Percentiles rank a stretch among this genome's conserved stretches.
Evolutionary conservation across 2,797 vertebrate genomes (phyloP).

Genomic region (Galago senegalensis): DNA sequence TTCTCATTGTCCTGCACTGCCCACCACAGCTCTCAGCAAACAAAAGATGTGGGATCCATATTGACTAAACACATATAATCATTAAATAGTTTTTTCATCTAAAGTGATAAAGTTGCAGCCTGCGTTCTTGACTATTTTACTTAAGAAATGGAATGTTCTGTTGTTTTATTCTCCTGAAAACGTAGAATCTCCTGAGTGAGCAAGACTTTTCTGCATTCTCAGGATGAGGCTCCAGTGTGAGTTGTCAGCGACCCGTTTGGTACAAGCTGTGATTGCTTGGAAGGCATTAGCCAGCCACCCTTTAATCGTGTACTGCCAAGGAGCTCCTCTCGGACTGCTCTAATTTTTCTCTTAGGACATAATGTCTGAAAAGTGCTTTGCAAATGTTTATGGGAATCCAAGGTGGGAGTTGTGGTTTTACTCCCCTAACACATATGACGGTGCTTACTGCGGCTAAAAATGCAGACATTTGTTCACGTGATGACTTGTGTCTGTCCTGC

Average conservation of each 20-base stretch:
- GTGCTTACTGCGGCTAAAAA: not conserved
- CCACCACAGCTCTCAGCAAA: not conserved
- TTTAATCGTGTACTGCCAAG: not conserved
- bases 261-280: not conserved
- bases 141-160: not conserved
- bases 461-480: not conserved
- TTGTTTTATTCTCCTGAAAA: not conserved
- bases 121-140: not conserved
- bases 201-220: not conserved
- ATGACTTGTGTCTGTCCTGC: not conserved
- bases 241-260: not conserved
- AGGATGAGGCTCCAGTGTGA: not conserved
- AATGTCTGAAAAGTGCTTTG: not conserved
- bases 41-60: not conserved
- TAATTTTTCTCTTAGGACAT: not conserved
- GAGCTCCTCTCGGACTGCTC: not conserved
- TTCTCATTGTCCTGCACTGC: not conserved
- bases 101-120: not conserved
- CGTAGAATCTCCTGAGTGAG: not conserved
- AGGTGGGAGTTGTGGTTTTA: not conserved
- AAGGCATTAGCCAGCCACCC: not conserved
- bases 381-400: not conserved
- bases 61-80: not conserved
- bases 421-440: not conserved
- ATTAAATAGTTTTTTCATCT: not conserved